Evolutionary conservation across 2,797 vertebrate species (phyloP).

Genomic region (Anguilla pacifica): DNA sequence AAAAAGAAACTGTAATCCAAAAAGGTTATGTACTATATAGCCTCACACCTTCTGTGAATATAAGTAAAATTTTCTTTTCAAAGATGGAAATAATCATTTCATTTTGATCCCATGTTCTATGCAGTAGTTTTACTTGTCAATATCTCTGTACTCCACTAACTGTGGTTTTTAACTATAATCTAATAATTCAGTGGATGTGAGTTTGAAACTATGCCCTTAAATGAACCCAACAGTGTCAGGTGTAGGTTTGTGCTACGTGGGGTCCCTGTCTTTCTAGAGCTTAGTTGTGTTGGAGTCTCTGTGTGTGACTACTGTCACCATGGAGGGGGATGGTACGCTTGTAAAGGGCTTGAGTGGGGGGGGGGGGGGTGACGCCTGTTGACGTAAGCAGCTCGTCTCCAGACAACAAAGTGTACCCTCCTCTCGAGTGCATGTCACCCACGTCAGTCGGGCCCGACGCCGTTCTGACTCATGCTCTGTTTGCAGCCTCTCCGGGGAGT

Average conservation of each 20-base stretch:
- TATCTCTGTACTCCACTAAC: not conserved
- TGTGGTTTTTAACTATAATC: not conserved
- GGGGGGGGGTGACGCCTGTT: not conserved
- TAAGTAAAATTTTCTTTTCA: not conserved
- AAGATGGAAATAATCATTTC: not conserved
- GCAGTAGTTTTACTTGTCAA: not conserved
- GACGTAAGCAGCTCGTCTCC: not conserved
- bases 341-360: not conserved
- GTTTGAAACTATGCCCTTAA: not conserved
- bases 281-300: not conserved
- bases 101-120: not conserved
- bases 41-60: not conserved
- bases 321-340: not conserved
- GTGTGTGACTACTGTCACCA: not conserved
- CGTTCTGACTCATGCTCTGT: not conserved
- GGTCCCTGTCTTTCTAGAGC: not conserved
- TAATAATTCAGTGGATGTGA: not conserved
- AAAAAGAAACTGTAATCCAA: not conserved
- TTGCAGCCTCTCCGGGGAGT: not conserved
- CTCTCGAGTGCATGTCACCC: not conserved
- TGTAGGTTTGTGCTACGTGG: not conserved
- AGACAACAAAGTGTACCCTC: not conserved
- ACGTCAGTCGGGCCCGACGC: not conserved
- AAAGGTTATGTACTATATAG: not conserved
- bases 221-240: not conserved